A percentile compares a stretch with the other conserved stretches of the same genome.
Conservation (phyloP, 2,797 vertebrate species). For the Coregonus ussuriensis region DNA sequence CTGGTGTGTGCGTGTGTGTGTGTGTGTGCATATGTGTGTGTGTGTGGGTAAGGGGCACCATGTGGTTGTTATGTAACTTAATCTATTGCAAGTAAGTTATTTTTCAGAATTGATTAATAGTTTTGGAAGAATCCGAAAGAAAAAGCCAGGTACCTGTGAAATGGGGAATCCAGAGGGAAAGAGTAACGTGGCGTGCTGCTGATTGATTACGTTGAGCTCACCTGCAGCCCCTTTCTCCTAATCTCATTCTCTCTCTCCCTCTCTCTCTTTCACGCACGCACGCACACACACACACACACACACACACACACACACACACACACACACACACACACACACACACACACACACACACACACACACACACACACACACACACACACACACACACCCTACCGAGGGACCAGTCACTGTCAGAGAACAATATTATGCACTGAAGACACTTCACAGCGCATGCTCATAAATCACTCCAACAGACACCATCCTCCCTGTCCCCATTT, state of each 20-base stretch:
- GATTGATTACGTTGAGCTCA: conserved; percentile 79
- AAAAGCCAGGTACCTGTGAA: conserved; percentile 58
- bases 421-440: conserved; percentile 83
- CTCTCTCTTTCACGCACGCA: conserved; percentile 29
- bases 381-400: conserved; percentile 45
- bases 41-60: conserved; percentile 53
- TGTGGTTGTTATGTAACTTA: conserved; percentile 67
- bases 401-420: conserved; percentile 74
- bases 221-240: conserved; percentile 72
- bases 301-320: conserved; percentile 16
- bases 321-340: conserved; percentile 43
- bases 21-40: too few species aligned
- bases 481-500: conserved; percentile 76
- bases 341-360: conserved; percentile 30
- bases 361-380: conserved; percentile 43
- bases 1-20: neutral
- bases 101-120: conserved; percentile 57
- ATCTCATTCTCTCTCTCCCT: conserved; percentile 60
- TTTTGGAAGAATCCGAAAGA: conserved; percentile 33
- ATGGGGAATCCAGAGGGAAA: conserved; percentile 51
- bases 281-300: conserved; percentile 36
- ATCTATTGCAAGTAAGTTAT: conserved; percentile 46
- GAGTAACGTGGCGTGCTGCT: conserved; percentile 58
- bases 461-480: conserved; percentile 83
- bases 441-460: conserved; percentile 77